Evolutionary conservation across 2,113 vertebrate species (phyloP).

Genomic region (Chaenocephalus aceratus): DNA sequence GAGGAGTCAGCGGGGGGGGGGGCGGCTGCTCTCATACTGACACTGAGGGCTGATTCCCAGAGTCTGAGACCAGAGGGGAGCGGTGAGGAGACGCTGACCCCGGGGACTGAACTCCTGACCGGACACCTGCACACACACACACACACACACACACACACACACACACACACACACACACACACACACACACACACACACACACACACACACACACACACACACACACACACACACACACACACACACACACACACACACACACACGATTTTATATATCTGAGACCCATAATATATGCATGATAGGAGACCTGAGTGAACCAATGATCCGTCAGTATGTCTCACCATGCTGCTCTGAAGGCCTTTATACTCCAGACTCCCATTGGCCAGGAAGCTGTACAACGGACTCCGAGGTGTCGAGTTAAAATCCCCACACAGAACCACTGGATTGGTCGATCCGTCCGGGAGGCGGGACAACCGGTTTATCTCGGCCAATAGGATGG

Average conservation of each 20-base stretch:
- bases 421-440: conserved; percentile 95
- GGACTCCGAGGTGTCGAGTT: conserved; percentile 96
- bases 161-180: conserved; percentile 1
- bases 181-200: background rate
- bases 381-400: conserved; percentile 91
- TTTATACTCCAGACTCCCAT: conserved; percentile 89
- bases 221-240: no score
- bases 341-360: conserved; percentile 91
- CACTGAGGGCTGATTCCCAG: conserved; percentile 92
- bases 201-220: no score
- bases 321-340: conserved; percentile 33
- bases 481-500: conserved; percentile 95
- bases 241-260: no score
- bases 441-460: conserved; percentile 85
- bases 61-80: conserved; percentile 92
- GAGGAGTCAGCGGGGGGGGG: background rate
- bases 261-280: no score
- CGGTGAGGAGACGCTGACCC: conserved; percentile 88
- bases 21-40: conserved; percentile 83
- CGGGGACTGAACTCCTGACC: conserved; percentile 90
- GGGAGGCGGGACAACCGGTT: conserved; percentile 81
- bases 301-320: no score
- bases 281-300: no score
- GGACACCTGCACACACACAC: conserved; percentile 86
- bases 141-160: background rate